phyloP scores from a whole-genome alignment of 2,888 invertebrate species.

The Mallateleia sp. region DNA sequence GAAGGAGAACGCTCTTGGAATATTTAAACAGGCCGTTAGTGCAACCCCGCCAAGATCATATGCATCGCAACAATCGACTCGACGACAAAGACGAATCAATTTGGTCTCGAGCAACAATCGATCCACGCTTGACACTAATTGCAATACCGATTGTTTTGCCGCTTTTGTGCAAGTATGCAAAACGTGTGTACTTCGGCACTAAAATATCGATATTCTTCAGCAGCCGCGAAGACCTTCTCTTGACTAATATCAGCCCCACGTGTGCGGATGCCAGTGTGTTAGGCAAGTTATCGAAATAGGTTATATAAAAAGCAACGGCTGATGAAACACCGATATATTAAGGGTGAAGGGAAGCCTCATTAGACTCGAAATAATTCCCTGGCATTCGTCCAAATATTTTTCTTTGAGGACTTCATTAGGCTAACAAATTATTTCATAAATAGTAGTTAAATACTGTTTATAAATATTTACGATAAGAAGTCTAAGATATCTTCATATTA shows the following conservation, averaged over 20 bases:
- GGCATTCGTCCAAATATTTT: conserved; percentile 44
- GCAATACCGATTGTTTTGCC: conserved; percentile 71
- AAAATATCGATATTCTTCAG: conserved; percentile 57
- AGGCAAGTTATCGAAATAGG: conserved; percentile 64
- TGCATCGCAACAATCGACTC: conserved; percentile 34
- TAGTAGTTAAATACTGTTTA: too few species aligned
- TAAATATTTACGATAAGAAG: too few species aligned
- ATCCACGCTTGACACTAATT: conserved; percentile 74
- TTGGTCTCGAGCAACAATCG: conserved; percentile 53
- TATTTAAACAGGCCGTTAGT: conserved; percentile 68
- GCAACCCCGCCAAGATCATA: conserved; percentile 21
- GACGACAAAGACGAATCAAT: conserved; percentile 67
- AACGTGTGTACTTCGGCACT: conserved; percentile 46
- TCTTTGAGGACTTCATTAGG: too few species aligned
- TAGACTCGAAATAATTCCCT: conserved; percentile 42
- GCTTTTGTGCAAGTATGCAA: conserved; percentile 75
- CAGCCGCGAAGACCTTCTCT: conserved; percentile 22
- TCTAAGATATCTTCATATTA: too few species aligned
- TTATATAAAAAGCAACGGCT: conserved; percentile 53
- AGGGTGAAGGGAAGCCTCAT: conserved; percentile 54
- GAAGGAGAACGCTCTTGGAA: conserved; percentile 58
- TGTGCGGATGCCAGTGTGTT: conserved; percentile 8
- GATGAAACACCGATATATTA: conserved; percentile 47
- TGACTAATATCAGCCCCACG: conserved; percentile 27
- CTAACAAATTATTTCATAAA: too few species aligned